These are phyloP conservation scores for human (Homo sapiens) DNA, from an alignment of 2,113 vertebrate genomes.

Conservation along the genomic window GRCh38 chr3:115236501-115237000, in stretches of 20 bases:
- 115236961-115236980: neutral
- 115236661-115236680: constrained; percentile 20
- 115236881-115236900: constrained; percentile 20
- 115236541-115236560: constrained; percentile 84
- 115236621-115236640: constrained; percentile 58
- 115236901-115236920: neutral
- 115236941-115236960: neutral
- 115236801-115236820: constrained; percentile 28
- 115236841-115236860: constrained; percentile 10
- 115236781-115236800: neutral
- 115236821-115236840: neutral
- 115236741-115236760: constrained; percentile 53
- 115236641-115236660: constrained; percentile 55
- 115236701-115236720: neutral
- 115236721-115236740: neutral
- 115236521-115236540: constrained; percentile 83
- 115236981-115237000: neutral
- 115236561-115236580: constrained; percentile 76
- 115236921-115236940: neutral
- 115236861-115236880: constrained; percentile 37
- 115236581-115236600: constrained; percentile 63
- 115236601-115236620: constrained; percentile 57
- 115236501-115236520: constrained; percentile 75
- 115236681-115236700: neutral
- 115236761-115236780: constrained; percentile 33